phyloP scores from a whole-genome alignment of 1,140 invertebrate species.

The Zophobas atratus region DNA sequence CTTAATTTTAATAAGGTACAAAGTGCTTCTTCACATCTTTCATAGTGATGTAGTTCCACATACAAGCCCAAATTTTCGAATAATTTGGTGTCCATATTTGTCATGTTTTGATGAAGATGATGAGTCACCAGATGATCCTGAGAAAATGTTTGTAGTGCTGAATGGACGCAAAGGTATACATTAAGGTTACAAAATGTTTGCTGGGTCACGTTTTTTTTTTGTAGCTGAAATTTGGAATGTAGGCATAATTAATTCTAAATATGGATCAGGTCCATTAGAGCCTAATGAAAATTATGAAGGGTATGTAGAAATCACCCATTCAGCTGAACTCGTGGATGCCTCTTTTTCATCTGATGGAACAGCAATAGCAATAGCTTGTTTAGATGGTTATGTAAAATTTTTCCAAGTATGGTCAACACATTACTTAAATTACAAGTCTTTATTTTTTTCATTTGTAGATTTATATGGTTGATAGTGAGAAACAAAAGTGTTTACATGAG shows the following conservation, averaged over 20 bases:
- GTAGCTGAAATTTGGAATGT: slow-evolving; percentile 79
- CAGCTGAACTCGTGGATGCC: slow-evolving; percentile 84
- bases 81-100: slow-evolving; percentile 95
- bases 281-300: slow-evolving; percentile 71
- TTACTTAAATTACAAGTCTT: neutral
- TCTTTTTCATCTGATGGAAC: slow-evolving; percentile 95
- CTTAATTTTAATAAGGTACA: slow-evolving; percentile 56
- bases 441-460: slow-evolving; percentile 76
- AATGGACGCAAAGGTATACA: slow-evolving; percentile 79
- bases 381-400: slow-evolving; percentile 92
- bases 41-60: slow-evolving; percentile 68
- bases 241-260: slow-evolving; percentile 70
- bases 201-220: slow-evolving; percentile 41
- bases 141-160: slow-evolving; percentile 85
- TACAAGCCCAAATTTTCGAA: slow-evolving; percentile 74
- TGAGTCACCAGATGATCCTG: slow-evolving; percentile 80
- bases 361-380: slow-evolving; percentile 89
- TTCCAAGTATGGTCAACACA: slow-evolving; percentile 80
- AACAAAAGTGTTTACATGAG: slow-evolving; percentile 87
- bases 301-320: slow-evolving; percentile 78
- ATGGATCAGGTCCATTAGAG: slow-evolving; percentile 69
- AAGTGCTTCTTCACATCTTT: slow-evolving; percentile 71
- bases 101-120: slow-evolving; percentile 76
- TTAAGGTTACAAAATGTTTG: slow-evolving; percentile 59
- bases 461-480: slow-evolving; percentile 75